A percentile compares a stretch with the other conserved stretches of the same genome.
Evolutionary conservation across 2,797 vertebrate genomes (phyloP).

Genomic region (Macrochelys suwanniensis): DNA sequence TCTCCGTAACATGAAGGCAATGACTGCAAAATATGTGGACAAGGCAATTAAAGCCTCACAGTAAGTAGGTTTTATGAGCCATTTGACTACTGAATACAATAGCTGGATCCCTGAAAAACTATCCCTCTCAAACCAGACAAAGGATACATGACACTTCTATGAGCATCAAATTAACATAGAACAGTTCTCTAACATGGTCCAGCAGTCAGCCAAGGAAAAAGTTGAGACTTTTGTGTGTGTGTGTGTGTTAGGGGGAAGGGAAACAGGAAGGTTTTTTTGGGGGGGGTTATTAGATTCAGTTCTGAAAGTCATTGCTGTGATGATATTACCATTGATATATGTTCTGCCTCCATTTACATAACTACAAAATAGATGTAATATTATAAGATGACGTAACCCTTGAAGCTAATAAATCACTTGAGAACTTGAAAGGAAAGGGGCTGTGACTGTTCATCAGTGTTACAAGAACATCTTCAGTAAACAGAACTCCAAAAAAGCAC

Average conservation of each 20-base stretch:
- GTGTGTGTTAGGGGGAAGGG: no score
- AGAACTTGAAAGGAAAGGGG: no score
- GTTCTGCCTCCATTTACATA: not conserved
- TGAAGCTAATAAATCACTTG: no score
- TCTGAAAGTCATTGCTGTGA: not conserved
- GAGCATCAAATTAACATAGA: not conserved
- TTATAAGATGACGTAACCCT: no score
- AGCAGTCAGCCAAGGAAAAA: not conserved
- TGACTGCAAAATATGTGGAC: not conserved
- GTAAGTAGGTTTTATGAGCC: not conserved
- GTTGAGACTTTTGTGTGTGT: not conserved
- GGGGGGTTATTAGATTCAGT: not conserved
- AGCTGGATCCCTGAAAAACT: not conserved
- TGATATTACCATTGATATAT: not conserved
- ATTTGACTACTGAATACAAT: not conserved
- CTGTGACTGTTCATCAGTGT: no score
- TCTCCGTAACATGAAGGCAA: not conserved
- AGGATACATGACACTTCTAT: not conserved
- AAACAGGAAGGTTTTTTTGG: not conserved
- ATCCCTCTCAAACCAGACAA: not conserved
- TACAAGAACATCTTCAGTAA: no score
- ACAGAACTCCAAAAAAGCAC: no score
- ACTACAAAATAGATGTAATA: not conserved
- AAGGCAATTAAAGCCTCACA: not conserved
- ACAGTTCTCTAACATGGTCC: not conserved